Evolutionary conservation across 2,888 invertebrate species (phyloP).

Genomic region (Seira ritae): DNA sequence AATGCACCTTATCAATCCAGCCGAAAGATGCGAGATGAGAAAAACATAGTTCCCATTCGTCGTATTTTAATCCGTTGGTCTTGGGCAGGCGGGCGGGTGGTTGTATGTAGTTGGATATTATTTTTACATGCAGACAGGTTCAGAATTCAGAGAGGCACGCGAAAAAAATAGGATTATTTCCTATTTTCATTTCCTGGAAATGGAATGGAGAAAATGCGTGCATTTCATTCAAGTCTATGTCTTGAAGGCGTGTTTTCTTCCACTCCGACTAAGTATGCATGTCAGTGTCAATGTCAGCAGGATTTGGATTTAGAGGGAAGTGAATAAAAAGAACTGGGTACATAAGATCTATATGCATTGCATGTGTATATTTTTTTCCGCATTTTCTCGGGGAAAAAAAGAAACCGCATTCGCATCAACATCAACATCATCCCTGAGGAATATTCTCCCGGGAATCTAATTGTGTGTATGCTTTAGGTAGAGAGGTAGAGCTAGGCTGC

Average conservation of each 20-base stretch:
- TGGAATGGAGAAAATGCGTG: slow-evolving; percentile 10
- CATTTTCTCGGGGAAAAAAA: background rate
- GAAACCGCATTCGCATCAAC: background rate
- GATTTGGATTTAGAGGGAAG: slow-evolving; percentile 28
- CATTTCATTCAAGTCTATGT: slow-evolving; percentile 28
- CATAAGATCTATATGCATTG: too few species aligned
- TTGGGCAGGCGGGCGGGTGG: too few species aligned
- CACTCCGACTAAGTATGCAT: slow-evolving; percentile 28
- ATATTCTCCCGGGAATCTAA: background rate
- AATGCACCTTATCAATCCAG: too few species aligned
- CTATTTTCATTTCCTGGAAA: background rate
- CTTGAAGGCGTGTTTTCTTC: slow-evolving; percentile 55
- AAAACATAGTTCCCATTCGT: background rate
- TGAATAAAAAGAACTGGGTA: too few species aligned
- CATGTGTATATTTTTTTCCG: slow-evolving; percentile 41
- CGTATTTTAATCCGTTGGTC: slow-evolving; percentile 1
- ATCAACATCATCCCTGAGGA: too few species aligned
- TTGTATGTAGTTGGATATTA: too few species aligned
- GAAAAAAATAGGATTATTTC: slow-evolving; percentile 11
- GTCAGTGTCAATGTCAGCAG: slow-evolving; percentile 67
- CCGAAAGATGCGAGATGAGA: background rate
- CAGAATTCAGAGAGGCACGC: too few species aligned
- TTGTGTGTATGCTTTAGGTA: background rate
- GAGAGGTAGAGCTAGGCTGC: too few species aligned
- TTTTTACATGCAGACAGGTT: background rate